phyloP scores from a whole-genome alignment of 2,888 invertebrate species.

The Leucophenga maculata region DNA sequence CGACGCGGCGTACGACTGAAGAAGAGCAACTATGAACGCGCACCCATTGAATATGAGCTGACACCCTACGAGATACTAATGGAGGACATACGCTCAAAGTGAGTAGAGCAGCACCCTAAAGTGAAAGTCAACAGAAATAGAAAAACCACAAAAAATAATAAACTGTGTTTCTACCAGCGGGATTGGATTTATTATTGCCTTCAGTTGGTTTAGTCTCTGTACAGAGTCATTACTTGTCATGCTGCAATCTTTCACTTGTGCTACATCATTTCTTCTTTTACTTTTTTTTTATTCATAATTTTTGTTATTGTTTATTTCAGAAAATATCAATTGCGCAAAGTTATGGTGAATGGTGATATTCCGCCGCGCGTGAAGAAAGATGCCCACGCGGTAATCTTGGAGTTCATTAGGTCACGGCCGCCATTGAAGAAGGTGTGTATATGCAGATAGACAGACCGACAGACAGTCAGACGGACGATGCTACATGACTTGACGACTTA shows the following conservation, averaged over 20 bases:
- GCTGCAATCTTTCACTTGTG: too few relatives aligned
- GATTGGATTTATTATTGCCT: background rate
- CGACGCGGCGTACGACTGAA: conserved; percentile 93
- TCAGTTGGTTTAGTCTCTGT: background rate
- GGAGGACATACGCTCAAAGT: conserved; percentile 93
- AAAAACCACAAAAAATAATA: background rate
- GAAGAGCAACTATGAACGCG: conserved; percentile 84
- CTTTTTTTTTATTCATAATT: conserved; percentile 33
- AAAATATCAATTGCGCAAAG: conserved; percentile 90
- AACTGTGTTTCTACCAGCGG: too few relatives aligned
- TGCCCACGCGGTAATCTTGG: conserved; percentile 94
- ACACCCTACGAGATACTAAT: conserved; percentile 97
- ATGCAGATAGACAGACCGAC: background rate
- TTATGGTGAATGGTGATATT: conserved; percentile 86
- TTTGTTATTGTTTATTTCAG: conserved; percentile 46
- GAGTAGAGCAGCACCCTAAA: conserved; percentile 35
- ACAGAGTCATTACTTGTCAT: background rate
- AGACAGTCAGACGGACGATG: background rate
- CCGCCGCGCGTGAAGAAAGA: conserved; percentile 91
- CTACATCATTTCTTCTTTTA: conserved; percentile 6
- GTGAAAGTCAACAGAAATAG: conserved; percentile 2
- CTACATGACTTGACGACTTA: background rate
- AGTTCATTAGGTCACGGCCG: conserved; percentile 96
- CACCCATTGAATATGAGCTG: conserved; percentile 91
- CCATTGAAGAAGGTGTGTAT: conserved; percentile 87